A percentile compares a stretch with the other conserved stretches of the same genome.
These are phyloP conservation scores for Nestor notabilis DNA, from an alignment of 2,113 vertebrate genomes.

Conservation along the genomic window DNA sequence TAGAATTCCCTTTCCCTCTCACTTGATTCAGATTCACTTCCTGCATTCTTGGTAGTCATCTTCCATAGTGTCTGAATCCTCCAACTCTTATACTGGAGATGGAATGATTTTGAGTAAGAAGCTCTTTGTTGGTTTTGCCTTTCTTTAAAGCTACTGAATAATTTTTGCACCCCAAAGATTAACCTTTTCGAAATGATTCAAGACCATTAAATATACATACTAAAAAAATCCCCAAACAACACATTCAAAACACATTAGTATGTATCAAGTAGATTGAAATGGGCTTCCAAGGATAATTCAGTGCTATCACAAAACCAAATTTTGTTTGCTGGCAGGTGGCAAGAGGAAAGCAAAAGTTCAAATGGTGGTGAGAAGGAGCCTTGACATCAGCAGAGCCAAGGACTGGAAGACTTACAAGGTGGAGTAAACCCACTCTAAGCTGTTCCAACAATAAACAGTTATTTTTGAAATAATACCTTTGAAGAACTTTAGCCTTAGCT, in stretches of 20 bases:
- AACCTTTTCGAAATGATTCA: constrained; percentile 20
- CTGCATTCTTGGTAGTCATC: not conserved
- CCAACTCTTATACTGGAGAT: not conserved
- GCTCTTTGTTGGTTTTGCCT: not conserved
- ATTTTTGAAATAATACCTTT: not conserved
- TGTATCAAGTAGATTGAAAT: not conserved
- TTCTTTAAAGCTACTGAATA: not conserved
- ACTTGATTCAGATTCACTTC: not conserved
- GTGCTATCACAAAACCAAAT: constrained; percentile 17
- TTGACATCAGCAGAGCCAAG: not conserved
- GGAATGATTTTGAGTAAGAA: not conserved
- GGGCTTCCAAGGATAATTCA: constrained; percentile 7
- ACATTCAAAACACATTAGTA: not conserved
- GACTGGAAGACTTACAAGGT: not conserved
- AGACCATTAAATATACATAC: constrained; percentile 31
- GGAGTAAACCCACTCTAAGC: not conserved
- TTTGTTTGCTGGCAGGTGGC: not conserved
- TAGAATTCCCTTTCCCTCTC: not conserved
- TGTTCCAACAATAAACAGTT: not conserved
- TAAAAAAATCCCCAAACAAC: rapidly evolving
- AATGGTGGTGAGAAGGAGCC: not conserved
- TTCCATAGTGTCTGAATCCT: not conserved
- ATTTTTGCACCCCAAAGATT: not conserved
- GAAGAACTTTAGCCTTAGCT: not conserved
- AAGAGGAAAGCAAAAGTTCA: not conserved